Evolutionary conservation across 2,888 invertebrate genomes (phyloP).

Genomic region (Synergus umbraculus): DNA sequence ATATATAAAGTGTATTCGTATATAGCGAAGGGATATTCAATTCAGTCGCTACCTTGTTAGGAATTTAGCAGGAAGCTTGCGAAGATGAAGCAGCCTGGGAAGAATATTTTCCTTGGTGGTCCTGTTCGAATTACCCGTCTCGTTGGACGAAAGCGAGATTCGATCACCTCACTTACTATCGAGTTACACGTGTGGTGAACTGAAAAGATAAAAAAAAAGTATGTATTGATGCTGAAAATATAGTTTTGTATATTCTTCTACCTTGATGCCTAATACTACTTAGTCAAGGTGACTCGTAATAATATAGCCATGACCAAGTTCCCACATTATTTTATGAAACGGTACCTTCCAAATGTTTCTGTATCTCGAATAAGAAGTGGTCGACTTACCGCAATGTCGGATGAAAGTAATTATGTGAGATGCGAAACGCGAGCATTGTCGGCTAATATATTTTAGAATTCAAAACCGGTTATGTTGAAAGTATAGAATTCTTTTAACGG

Average conservation of each 20-base stretch:
- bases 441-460: neutral
- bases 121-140: neutral
- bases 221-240: neutral
- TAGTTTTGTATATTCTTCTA: neutral
- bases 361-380: neutral
- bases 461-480: neutral
- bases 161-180: neutral
- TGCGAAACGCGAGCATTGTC: neutral
- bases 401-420: constrained; percentile 5
- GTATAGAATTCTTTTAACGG: neutral
- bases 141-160: neutral
- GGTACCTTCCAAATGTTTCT: neutral
- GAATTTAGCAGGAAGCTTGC: neutral
- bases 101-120: neutral
- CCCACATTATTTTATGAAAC: constrained; percentile 11
- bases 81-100: neutral
- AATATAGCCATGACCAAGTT: neutral
- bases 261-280: neutral
- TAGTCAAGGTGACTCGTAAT: neutral
- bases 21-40: neutral
- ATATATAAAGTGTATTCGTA: too few species aligned
- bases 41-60: neutral
- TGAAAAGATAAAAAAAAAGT: neutral
- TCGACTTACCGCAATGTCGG: neutral
- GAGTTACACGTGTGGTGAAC: neutral